These are phyloP conservation scores for Sarcophaga variegata DNA, from an alignment of 2,888 invertebrate genomes.

Conservation along the genomic window DNA sequence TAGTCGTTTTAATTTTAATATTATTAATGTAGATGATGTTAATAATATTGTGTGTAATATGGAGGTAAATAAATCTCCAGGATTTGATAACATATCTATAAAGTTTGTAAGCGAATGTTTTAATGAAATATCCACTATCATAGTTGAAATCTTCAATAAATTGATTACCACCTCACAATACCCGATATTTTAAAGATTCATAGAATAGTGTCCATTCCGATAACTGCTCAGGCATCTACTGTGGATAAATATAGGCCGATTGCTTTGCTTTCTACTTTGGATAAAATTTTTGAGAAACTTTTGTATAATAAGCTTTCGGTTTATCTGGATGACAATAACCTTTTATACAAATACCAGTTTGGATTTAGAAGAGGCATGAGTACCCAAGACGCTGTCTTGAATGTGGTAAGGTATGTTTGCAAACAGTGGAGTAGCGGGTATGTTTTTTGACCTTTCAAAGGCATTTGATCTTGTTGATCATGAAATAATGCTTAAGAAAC, in stretches of 20 bases:
- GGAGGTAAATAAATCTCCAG: background rate
- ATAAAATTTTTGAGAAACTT: conserved; percentile 26
- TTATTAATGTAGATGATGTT: conserved; percentile 22
- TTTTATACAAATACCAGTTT: background rate
- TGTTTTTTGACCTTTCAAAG: conserved; percentile 28
- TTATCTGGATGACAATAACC: background rate
- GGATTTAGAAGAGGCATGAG: background rate
- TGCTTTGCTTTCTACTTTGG: background rate
- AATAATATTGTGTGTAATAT: background rate
- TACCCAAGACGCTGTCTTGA: background rate
- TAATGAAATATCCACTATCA: background rate
- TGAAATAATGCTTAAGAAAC: conserved; percentile 12
- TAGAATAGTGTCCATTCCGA: background rate
- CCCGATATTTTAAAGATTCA: background rate
- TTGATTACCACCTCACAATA: conserved; percentile 3
- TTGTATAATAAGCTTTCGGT: background rate
- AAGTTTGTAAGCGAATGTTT: background rate
- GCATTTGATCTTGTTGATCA: conserved; percentile 41
- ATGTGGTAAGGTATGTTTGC: conserved; percentile 4
- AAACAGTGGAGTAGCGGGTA: conserved; percentile 6
- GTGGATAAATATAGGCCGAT: no score
- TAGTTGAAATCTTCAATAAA: conserved; percentile 13
- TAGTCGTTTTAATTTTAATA: conserved; percentile 7
- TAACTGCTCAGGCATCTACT: no score
- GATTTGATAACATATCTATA: conserved; percentile 1